Evolutionary conservation across 2,113 vertebrate species (phyloP).

Genomic region (Chrysemys picta): DNA sequence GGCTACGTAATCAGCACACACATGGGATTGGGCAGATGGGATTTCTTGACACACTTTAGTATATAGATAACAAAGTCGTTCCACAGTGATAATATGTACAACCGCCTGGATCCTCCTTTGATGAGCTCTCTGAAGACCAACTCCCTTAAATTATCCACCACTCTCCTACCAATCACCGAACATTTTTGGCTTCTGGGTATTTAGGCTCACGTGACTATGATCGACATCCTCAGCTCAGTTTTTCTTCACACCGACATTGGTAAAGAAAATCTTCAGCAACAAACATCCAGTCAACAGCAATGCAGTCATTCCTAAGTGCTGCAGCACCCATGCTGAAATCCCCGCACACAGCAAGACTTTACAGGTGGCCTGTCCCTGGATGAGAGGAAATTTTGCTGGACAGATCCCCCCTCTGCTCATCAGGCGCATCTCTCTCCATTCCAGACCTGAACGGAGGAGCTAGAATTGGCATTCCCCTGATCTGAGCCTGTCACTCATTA

Average conservation of each 20-base stretch:
- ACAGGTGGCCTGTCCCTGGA: not conserved
- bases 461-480: not conserved
- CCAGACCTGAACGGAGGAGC: accelerated
- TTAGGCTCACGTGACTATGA: not conserved
- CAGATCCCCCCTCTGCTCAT: not conserved
- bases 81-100: not conserved
- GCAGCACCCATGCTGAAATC: not conserved
- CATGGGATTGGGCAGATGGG: accelerated
- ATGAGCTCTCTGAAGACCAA: not conserved
- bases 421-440: not conserved
- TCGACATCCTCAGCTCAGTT: not conserved
- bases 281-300: not conserved
- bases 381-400: accelerated
- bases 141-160: not conserved
- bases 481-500: not conserved
- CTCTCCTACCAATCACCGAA: not conserved
- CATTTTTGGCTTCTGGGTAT: not conserved
- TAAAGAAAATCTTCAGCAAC: conserved; percentile 58
- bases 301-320: not conserved
- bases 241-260: conserved; percentile 6
- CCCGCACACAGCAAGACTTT: accelerated
- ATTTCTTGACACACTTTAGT: not conserved
- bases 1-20: accelerated
- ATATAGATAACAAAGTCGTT: accelerated
- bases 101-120: not conserved